Conservation (phyloP, 1,140 invertebrate genomes). For the Planococcus citri region DNA sequence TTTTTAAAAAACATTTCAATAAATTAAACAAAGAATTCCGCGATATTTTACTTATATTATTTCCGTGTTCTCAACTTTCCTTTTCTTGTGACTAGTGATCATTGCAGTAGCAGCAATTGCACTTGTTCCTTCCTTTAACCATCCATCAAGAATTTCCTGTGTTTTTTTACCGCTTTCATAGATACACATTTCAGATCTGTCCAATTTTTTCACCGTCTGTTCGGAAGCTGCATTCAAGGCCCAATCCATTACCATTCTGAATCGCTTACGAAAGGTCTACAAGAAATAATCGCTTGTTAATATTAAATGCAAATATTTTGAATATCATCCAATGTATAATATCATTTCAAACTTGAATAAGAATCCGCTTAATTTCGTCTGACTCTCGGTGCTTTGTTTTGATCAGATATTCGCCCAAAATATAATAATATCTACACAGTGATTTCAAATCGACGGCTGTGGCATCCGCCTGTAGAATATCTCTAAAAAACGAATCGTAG, state of each 20-base stretch:
- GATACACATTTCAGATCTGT: not conserved
- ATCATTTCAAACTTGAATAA: conserved; percentile 13
- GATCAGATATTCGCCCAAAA: not conserved
- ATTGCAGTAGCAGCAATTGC: not conserved
- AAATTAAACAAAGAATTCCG: too few relatives aligned
- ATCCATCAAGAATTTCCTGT: not conserved
- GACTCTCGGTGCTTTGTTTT: not conserved
- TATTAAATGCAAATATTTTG: too few relatives aligned
- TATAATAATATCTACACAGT: not conserved
- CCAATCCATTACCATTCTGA: conserved; percentile 8
- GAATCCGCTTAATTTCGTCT: not conserved
- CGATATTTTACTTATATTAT: not conserved
- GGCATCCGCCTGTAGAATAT: not conserved
- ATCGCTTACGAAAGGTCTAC: not conserved
- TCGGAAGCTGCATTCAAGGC: not conserved
- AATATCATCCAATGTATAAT: too few relatives aligned
- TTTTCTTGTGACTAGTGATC: conserved; percentile 8
- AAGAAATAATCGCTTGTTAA: not conserved
- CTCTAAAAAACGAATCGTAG: not conserved
- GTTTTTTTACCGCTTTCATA: not conserved
- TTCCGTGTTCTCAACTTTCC: not conserved
- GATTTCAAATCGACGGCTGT: conserved; percentile 10
- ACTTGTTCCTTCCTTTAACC: not conserved
- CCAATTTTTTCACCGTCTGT: not conserved
- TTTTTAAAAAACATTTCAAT: too few relatives aligned